Conservation (phyloP, 2,797 vertebrate genomes). For the Furcifer pardalis region DNA sequence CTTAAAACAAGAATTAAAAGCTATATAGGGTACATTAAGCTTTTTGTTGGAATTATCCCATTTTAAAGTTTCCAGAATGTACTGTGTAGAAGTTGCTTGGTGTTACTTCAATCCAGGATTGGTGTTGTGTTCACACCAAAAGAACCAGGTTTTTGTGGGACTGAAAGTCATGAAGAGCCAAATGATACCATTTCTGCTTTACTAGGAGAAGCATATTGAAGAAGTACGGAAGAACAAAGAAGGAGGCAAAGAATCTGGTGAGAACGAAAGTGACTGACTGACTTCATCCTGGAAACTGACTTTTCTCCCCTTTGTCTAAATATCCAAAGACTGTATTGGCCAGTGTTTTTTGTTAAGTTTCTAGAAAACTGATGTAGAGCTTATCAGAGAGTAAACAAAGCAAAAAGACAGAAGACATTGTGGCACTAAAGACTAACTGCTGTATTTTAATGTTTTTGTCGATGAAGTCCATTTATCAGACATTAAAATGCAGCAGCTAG, state of each 20-base stretch:
- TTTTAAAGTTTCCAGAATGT: too few species aligned
- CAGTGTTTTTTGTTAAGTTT: conserved; percentile 73
- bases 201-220: conserved; percentile 93
- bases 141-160: neutral
- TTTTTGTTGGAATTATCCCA: too few species aligned
- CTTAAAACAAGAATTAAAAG: neutral
- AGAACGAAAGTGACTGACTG: conserved; percentile 79
- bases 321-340: conserved; percentile 85
- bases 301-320: conserved; percentile 77
- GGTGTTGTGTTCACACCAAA: neutral
- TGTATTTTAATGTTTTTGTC: too few species aligned
- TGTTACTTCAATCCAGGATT: neutral
- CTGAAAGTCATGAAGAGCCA: neutral
- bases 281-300: conserved; percentile 68
- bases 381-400: too few species aligned
- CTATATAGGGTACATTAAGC: neutral
- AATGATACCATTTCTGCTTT: conserved; percentile 18
- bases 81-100: neutral
- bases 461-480: too few species aligned
- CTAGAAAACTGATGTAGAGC: conserved; percentile 80
- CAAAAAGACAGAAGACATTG: too few species aligned
- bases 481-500: too few species aligned
- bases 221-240: conserved; percentile 95
- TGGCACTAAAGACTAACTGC: too few species aligned
- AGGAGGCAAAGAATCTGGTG: conserved; percentile 82